A percentile compares a stretch with the other conserved stretches of the same genome.
Conservation (phyloP, 2,113 vertebrate genomes). For the Nesospiza acunhae region DNA sequence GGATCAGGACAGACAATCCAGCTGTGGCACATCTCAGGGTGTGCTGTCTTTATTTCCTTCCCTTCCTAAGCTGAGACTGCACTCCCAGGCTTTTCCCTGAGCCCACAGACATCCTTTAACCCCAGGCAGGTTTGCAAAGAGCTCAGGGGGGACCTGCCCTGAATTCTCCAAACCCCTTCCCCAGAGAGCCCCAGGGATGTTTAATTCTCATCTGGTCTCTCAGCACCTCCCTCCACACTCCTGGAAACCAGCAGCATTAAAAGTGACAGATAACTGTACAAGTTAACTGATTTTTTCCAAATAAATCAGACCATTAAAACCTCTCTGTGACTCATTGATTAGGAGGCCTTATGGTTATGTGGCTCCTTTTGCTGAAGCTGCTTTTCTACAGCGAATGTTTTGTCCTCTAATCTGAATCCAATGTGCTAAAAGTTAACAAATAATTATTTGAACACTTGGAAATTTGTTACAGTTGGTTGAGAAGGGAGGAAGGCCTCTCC, state of each 20-base stretch:
- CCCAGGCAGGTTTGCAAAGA: not conserved
- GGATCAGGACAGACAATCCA: not conserved
- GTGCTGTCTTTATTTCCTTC: not conserved
- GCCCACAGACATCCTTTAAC: not conserved
- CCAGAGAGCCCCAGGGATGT: accelerated
- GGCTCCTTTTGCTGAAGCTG: slow-evolving; percentile 38
- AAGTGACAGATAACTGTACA: not conserved
- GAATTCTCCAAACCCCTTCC: not conserved
- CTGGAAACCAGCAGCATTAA: not conserved
- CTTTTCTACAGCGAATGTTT: not conserved
- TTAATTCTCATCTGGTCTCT: not conserved
- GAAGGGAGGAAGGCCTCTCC: not conserved
- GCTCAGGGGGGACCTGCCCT: not conserved
- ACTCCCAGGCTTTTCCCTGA: not conserved
- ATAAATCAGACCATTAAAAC: slow-evolving; percentile 7
- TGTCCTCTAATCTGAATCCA: not conserved
- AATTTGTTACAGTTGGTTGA: not conserved
- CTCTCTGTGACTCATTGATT: not conserved
- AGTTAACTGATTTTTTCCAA: not conserved
- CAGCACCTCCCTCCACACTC: not conserved
- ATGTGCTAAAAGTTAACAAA: not conserved
- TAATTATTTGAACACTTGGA: slow-evolving; percentile 15
- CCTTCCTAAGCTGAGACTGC: not conserved
- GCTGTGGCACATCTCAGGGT: not conserved
- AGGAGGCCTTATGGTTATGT: not conserved